A percentile compares a stretch with the other conserved stretches of the same genome.
These are phyloP conservation scores for Halcyon smyrnensis DNA, from an alignment of 2,797 vertebrate species.

Conservation along the genomic window DNA sequence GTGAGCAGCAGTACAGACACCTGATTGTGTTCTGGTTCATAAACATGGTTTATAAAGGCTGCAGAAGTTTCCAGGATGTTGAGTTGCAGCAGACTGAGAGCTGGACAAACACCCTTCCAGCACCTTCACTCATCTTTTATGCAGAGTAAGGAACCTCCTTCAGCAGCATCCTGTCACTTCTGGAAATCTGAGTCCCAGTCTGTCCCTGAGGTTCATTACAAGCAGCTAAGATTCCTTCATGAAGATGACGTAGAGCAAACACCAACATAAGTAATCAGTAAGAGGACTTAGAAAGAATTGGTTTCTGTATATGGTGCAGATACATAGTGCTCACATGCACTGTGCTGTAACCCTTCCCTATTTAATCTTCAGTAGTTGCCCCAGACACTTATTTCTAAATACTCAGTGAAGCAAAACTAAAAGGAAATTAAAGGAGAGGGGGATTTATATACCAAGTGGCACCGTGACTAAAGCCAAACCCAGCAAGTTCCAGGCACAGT, in stretches of 20 bases:
- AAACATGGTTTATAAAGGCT: background rate
- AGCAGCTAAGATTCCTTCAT: background rate
- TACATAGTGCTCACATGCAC: background rate
- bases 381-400: background rate
- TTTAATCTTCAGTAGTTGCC: background rate
- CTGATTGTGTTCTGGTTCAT: background rate
- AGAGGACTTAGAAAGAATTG: background rate
- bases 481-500: background rate
- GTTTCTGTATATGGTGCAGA: background rate
- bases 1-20: background rate
- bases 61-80: fast-evolving
- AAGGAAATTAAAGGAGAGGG: background rate
- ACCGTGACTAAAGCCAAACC: background rate
- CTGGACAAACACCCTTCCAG: background rate
- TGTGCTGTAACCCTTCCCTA: background rate
- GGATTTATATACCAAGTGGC: background rate
- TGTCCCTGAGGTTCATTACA: fast-evolving
- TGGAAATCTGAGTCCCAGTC: background rate
- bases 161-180: background rate
- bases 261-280: fast-evolving
- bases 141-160: background rate
- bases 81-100: background rate
- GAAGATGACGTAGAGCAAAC: background rate
- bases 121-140: background rate
- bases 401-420: background rate